Evolutionary conservation across 2,113 vertebrate species (phyloP).

Genomic region (Diglossa brunneiventris): DNA sequence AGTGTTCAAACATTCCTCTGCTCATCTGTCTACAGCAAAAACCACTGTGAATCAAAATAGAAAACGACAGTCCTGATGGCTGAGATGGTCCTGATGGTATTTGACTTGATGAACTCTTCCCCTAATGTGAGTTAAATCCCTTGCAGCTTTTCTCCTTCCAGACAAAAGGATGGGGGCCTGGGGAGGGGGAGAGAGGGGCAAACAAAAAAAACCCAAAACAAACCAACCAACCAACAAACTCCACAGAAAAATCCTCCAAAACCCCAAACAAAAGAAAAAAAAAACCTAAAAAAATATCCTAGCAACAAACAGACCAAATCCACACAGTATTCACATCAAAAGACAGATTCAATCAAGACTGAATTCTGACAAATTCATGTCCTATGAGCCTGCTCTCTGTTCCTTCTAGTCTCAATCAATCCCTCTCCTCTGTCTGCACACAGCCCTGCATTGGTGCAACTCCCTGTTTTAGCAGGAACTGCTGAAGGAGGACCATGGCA

Average conservation of each 20-base stretch:
- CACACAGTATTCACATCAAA: background rate
- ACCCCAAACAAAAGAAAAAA: background rate
- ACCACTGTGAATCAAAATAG: background rate
- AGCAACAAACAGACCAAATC: background rate
- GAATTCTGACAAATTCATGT: background rate
- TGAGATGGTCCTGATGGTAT: background rate
- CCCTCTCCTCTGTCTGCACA: background rate
- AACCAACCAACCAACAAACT: background rate
- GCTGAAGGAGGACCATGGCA: background rate
- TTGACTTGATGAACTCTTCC: background rate
- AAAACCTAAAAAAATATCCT: no score
- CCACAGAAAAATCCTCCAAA: background rate
- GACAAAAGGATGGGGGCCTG: background rate
- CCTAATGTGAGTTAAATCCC: background rate
- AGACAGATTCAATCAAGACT: background rate
- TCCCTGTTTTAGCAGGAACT: background rate
- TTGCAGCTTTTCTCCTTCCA: background rate
- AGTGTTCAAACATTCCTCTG: background rate
- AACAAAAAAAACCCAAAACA: background rate
- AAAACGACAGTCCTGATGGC: background rate
- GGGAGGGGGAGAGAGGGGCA: no score
- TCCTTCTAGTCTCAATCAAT: background rate
- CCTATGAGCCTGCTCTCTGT: background rate
- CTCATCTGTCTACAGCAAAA: background rate
- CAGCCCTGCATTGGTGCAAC: background rate